Evolutionary conservation across 1,140 invertebrate genomes (phyloP), one percentile per base, ranked within the genome.

Genomic region (Lepidotrigona ventralis): DNA sequence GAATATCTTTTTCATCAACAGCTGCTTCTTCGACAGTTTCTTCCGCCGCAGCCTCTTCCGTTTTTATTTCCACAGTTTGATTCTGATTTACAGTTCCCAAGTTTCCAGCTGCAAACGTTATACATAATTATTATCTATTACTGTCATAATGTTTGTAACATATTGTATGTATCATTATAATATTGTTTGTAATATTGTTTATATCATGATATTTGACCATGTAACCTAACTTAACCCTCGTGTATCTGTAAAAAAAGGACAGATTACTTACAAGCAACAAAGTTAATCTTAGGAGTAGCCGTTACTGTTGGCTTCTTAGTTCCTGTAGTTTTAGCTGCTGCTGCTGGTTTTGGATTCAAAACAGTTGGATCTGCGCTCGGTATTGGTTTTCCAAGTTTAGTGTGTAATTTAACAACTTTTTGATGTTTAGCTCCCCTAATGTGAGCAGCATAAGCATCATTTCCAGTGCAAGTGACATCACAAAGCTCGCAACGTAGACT

Each of bases 381-480:
- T 91, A 99, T 99, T 2, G 98, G 98, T 93, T 99, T 99, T 54
- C 99, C 99, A 21, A 99, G 95, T 94, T 98, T 99, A 56, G 98
- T 99, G 91, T 99, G 98, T 70, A 99, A 95, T 90, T 99, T 99
- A 11, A 99, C 97, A 11, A 99, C 98, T 94, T 99, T 99, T 93
- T 99, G 98, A 95, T 99, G 99, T 93, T 99, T 99, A 79, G 98
- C 97, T 72, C 99, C 99, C 82, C 98, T 96, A 86, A 99, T 98
- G 95, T 99, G 99, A 56, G 99, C 98, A 58, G 98, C 98, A 95
- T 99, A 99, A 0, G 99, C 98, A 95, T 99, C 99, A 71, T 98
- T 97, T 73, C 99, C 98, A 15, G 99, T 99, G 93, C 99, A 99
- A 23, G 98, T 99, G 12, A 99, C 98, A 95, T 99, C 98, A 93